Conservation (phyloP, 92 coral and sea anemone species). For the Zoanthus sansibaricus region DNA sequence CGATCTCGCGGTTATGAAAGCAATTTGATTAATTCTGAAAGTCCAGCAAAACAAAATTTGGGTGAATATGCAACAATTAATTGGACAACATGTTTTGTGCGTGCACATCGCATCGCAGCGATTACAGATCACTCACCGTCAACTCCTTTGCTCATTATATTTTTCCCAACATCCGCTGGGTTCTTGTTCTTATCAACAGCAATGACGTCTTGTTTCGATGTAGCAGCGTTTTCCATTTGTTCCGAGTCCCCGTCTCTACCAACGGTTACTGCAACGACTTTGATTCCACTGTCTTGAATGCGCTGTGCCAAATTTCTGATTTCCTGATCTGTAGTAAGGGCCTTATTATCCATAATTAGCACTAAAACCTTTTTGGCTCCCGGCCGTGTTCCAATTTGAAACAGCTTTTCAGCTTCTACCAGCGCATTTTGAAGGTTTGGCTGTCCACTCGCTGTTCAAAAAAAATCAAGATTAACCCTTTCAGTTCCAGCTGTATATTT, state of each 20-base stretch:
- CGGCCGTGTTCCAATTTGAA: conserved; percentile 77
- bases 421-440: conserved; percentile 76
- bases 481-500: no score
- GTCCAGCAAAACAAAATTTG: no score
- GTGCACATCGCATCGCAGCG: not conserved
- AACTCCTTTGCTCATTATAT: conserved; percentile 37
- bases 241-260: conserved; percentile 68
- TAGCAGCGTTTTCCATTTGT: conserved; percentile 61
- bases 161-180: conserved; percentile 45
- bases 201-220: conserved; percentile 65
- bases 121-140: conserved; percentile 35
- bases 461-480: not conserved
- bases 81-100: not conserved
- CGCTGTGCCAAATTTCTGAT: conserved; percentile 67
- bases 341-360: conserved; percentile 79
- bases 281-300: conserved; percentile 54
- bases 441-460: conserved; percentile 53
- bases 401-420: conserved; percentile 69
- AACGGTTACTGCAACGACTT: conserved; percentile 67
- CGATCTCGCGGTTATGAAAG: no score
- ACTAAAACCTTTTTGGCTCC: conserved; percentile 80
- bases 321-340: conserved; percentile 62
- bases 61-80: no score
- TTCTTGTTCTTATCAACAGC: conserved; percentile 53
- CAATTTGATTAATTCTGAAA: no score